Percentiles rank a stretch among this genome's conserved stretches.
phyloP scores from a whole-genome alignment of 2,113 vertebrate species.

The Psettodes erumei region DNA sequence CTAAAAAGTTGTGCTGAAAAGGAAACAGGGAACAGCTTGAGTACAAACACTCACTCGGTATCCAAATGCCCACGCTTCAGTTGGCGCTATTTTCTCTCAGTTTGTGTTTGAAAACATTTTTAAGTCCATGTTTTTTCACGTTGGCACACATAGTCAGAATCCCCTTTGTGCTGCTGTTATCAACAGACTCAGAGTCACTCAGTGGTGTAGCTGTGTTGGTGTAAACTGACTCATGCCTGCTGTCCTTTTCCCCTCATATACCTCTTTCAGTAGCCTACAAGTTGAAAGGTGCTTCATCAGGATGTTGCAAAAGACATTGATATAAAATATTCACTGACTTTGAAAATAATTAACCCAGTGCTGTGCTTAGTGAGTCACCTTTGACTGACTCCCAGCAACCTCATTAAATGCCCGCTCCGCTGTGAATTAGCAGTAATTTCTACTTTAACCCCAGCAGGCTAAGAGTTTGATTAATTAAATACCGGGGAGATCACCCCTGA shows the following conservation, averaged over 20 bases:
- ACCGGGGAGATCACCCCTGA: slow-evolving; percentile 29
- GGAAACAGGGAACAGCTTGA: not conserved
- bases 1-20: not conserved
- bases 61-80: slow-evolving; percentile 4
- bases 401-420: slow-evolving; percentile 48
- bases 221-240: no score
- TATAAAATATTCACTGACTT: not conserved
- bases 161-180: slow-evolving; percentile 5
- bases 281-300: not conserved
- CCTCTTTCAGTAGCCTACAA: not conserved
- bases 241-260: no score
- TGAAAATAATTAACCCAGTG: no score
- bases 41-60: not conserved
- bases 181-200: slow-evolving; percentile 6
- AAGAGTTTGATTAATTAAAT: slow-evolving; percentile 66
- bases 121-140: slow-evolving; percentile 2
- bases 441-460: slow-evolving; percentile 24
- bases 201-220: not conserved
- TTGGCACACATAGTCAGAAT: slow-evolving; percentile 1
- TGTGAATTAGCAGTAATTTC: slow-evolving; percentile 47
- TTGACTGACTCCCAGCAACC: slow-evolving; percentile 38
- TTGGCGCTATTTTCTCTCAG: slow-evolving; percentile 9
- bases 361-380: slow-evolving; percentile 21
- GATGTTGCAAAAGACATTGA: no score
- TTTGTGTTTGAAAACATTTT: slow-evolving; percentile 3